Base-by-base conservation (phyloP, 2,888 invertebrate genomes). In the Eupithecia subfuscata region DNA sequence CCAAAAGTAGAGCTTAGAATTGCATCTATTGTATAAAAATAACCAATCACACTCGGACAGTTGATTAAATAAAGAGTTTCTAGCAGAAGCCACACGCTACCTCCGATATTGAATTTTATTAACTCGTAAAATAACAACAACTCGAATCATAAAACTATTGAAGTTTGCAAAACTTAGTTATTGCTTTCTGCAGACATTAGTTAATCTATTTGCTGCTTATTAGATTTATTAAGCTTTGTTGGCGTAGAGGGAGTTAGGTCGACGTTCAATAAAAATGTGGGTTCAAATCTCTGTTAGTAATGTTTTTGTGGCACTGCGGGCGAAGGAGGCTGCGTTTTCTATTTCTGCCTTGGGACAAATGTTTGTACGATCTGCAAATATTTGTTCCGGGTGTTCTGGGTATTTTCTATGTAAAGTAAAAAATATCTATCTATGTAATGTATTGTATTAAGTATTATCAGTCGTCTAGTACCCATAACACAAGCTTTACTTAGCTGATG, bases 161-260 rank as follows among this genome's bases (percentile, higher is more conserved):
- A 73, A 75, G 78, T 78, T 78, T 48, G 70, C 40, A 40, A 79
- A 80, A 80, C 76, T 80, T 77, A 79, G 79, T 82, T 82, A 79
- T 78, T 79, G 79, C 75, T 80, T 75, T 78, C 77, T 76, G 77
- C 75, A 79, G 78, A 82, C 71, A 81, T 81, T 77, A 60, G 25
- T 25, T 60, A 60, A 25, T 60, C 8, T 60, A 60, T 25, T 25
- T 25, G 56, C 56, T 22, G 25, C 22, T 60, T 25, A 25, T 25
- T 56, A 60, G 60, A 60, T 60, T 60, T 60, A 60, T 25, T 60
- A 25, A 60, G 22, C 12, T 60, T 25, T 60, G 60, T 25, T 12
- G 14, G 60, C 22, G 22, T 56, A 12, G 22, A 56, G n/a, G 22
- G 56, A 56, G 11, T n/a, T 7, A 48, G 1, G 7, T 56, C 5